Percentiles rank a stretch among this genome's conserved stretches.
Evolutionary conservation across 1,140 invertebrate species (phyloP).

Genomic region (Conus ventricosus): DNA sequence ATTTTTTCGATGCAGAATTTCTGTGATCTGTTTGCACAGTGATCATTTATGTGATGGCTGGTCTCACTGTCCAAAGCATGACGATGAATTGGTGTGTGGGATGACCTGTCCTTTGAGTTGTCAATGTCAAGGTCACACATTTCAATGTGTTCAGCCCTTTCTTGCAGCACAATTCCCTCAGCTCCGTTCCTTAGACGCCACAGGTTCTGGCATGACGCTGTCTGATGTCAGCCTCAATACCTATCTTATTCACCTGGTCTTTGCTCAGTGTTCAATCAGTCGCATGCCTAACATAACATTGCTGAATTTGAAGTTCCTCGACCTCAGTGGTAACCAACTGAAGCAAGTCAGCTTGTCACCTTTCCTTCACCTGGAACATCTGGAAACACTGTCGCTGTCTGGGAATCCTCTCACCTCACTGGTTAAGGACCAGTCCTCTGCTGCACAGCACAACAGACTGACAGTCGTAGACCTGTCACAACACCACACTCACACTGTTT

Average conservation of each 20-base stretch:
- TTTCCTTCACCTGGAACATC: neutral
- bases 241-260: neutral
- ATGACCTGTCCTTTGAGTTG: conserved; percentile 47
- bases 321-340: conserved; percentile 36
- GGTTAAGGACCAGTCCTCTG: conserved; percentile 25
- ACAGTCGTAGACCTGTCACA: conserved; percentile 23
- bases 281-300: neutral
- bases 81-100: conserved; percentile 30
- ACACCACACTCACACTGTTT: conserved; percentile 4
- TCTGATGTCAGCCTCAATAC: neutral
- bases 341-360: neutral
- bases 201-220: neutral
- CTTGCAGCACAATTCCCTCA: neutral
- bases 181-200: neutral
- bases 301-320: neutral
- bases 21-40: conserved; percentile 6
- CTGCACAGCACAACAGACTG: neutral
- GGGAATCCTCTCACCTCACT: neutral
- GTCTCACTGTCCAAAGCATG: conserved; percentile 33
- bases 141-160: neutral
- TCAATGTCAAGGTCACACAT: neutral
- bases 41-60: neutral
- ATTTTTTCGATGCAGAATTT: conserved; percentile 16
- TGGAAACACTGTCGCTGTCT: conserved; percentile 23
- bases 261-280: neutral